Conservation (phyloP, 2,113 vertebrate species). For the Lepisosteus osseus region DNA sequence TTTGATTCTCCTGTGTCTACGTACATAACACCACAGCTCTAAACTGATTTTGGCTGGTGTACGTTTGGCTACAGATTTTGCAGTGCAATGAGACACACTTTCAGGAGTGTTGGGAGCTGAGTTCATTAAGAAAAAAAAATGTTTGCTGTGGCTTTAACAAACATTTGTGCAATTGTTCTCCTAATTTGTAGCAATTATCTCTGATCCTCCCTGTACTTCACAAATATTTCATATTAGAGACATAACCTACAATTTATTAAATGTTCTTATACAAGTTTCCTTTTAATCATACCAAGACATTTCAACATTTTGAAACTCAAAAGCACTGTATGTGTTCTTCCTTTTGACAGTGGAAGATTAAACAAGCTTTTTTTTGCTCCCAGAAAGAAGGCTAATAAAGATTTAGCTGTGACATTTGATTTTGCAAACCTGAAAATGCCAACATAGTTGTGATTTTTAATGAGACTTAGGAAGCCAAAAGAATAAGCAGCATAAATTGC, state of each 20-base stretch:
- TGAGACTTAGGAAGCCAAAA: too few species aligned
- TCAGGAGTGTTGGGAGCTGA: conserved; percentile 28
- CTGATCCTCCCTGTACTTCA: conserved; percentile 38
- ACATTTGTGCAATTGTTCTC: conserved; percentile 36
- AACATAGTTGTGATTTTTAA: too few species aligned
- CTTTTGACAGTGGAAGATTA: too few species aligned
- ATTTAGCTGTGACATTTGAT: too few species aligned
- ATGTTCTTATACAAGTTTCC: conserved; percentile 31
- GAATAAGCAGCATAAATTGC: too few species aligned
- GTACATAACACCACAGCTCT: conserved; percentile 59
- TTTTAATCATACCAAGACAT: conserved; percentile 38
- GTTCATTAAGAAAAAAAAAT: conserved; percentile 18
- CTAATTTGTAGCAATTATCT: conserved; percentile 38
- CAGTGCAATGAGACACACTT: conserved; percentile 44
- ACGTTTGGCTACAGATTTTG: conserved; percentile 47
- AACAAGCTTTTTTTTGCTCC: too few species aligned
- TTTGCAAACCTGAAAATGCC: too few species aligned
- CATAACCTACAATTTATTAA: conserved; percentile 52
- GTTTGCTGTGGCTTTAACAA: conserved; percentile 38
- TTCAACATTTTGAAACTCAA: too few species aligned
- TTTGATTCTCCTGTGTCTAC: conserved; percentile 65
- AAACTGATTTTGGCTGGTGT: conserved; percentile 47
- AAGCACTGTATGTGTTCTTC: too few species aligned
- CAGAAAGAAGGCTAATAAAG: too few species aligned
- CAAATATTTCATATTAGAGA: conserved; percentile 40